A percentile compares a stretch with the other conserved stretches of the same genome.
These are phyloP conservation scores for Gnathonemus longibarbis DNA, from an alignment of 2,113 vertebrate species.

Conservation along the genomic window DNA sequence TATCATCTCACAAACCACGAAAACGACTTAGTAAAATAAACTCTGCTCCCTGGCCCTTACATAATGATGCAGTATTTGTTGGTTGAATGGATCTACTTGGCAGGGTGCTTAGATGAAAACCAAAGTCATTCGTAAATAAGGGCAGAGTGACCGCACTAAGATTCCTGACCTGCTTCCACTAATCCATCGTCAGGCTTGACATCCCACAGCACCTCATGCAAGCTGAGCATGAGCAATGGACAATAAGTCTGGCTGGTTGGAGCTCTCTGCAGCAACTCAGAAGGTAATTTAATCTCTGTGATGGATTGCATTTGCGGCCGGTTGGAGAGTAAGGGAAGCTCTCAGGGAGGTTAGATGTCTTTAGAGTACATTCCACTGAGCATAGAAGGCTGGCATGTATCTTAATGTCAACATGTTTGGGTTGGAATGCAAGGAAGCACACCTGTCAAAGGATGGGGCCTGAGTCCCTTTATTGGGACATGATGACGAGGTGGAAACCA, in stretches of 20 bases:
- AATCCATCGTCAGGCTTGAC: background rate
- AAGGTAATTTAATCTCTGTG: background rate
- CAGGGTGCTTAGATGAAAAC: background rate
- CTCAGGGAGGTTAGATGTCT: background rate
- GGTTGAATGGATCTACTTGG: background rate
- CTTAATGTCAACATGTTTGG: background rate
- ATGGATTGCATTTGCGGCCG: background rate
- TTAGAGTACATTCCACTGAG: background rate
- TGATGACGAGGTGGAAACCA: background rate
- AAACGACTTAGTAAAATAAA: background rate
- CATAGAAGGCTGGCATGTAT: background rate
- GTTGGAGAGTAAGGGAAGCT: background rate
- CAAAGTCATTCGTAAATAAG: background rate
- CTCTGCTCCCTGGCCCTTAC: background rate
- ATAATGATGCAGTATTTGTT: background rate
- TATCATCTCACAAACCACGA: background rate
- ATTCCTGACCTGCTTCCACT: background rate
- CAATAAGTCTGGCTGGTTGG: background rate
- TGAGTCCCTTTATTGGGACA: background rate
- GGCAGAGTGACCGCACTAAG: background rate
- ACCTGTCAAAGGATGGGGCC: background rate
- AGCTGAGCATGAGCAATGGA: background rate
- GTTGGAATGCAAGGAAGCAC: background rate
- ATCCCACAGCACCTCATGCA: background rate
- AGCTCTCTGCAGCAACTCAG: background rate